Evolutionary conservation across 2,797 vertebrate genomes (phyloP).

Genomic region (Vultur gryphus): DNA sequence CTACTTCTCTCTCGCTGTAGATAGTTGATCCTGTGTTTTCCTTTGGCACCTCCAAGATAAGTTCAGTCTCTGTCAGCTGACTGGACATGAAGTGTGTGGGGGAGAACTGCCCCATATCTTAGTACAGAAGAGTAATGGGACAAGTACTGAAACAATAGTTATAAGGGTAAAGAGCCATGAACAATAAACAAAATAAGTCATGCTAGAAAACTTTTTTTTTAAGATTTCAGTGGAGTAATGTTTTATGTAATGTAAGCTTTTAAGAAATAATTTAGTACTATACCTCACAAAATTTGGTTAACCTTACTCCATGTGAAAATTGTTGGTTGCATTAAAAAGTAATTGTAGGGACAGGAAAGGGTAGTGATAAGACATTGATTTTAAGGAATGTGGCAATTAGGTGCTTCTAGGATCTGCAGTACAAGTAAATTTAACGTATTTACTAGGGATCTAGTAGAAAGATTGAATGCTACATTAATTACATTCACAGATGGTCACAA

Average conservation of each 20-base stretch:
- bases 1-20: background rate
- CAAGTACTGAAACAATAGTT: background rate
- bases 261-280: background rate
- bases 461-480: slow-evolving; percentile 38
- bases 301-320: background rate
- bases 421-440: background rate
- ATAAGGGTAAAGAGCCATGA: background rate
- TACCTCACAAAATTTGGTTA: background rate
- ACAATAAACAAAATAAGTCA: background rate
- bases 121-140: background rate
- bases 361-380: background rate
- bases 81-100: background rate
- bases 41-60: background rate
- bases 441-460: background rate
- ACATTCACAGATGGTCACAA: slow-evolving; percentile 32
- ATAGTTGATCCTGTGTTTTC: background rate
- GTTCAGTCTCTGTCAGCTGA: background rate
- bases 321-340: background rate
- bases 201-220: background rate
- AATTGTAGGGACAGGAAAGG: background rate
- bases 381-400: background rate
- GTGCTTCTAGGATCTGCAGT: background rate
- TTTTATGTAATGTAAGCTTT: background rate
- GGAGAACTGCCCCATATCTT: background rate
- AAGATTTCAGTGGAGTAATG: background rate